Conservation (phyloP, 2,797 vertebrate species). For the Xenops minutus region DNA sequence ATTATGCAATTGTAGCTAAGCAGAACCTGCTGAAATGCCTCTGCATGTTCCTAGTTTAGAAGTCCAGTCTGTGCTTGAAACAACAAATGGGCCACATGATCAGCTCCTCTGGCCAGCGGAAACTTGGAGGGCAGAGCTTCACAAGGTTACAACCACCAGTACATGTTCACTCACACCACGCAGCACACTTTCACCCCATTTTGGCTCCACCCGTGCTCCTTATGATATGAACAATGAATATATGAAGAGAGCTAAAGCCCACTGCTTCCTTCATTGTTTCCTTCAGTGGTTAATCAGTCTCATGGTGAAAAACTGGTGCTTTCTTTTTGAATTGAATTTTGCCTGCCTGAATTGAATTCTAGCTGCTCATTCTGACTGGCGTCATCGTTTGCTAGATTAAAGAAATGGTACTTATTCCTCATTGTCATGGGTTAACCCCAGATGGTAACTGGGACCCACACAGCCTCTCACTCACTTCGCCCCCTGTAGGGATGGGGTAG, state of each 20-base stretch:
- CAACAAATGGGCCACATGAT: neutral
- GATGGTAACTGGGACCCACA: neutral
- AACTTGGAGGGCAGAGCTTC: neutral
- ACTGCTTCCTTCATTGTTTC: neutral
- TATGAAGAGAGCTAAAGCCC: neutral
- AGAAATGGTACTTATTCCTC: neutral
- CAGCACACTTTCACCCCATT: neutral
- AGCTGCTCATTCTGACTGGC: neutral
- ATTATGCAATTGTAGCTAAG: constrained; percentile 1
- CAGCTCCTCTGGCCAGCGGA: neutral
- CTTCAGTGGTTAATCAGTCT: neutral
- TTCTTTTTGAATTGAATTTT: neutral
- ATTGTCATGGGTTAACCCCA: neutral
- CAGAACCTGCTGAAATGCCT: constrained; percentile 10
- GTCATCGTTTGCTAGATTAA: neutral
- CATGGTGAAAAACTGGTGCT: neutral
- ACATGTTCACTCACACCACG: rapidly evolving
- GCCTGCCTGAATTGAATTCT: neutral
- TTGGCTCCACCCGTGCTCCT: neutral
- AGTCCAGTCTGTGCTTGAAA: neutral
- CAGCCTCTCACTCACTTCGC: rapidly evolving
- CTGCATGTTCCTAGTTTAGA: neutral
- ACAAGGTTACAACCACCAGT: neutral
- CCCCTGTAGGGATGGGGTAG: rapidly evolving
- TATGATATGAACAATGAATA: neutral